A percentile compares a stretch with the other conserved stretches of the same genome.
These are phyloP conservation scores for Ginglymostoma cirratum DNA, from an alignment of 2,113 vertebrate genomes.

Conservation along the genomic window DNA sequence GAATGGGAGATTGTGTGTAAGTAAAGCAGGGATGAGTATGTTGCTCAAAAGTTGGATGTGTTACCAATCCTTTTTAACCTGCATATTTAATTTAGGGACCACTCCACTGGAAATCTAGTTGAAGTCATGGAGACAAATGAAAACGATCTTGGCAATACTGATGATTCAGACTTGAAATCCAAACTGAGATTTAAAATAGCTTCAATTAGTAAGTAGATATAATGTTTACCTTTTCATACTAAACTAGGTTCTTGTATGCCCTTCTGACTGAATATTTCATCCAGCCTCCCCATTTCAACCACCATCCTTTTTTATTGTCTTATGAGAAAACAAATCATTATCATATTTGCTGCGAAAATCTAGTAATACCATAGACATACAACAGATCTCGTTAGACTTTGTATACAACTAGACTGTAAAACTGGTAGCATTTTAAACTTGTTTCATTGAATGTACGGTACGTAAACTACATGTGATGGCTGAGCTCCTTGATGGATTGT, in stretches of 20 bases:
- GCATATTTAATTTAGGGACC: conserved; percentile 54
- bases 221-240: neutral
- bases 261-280: neutral
- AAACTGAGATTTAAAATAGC: conserved; percentile 77
- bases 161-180: conserved; percentile 46
- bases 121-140: conserved; percentile 65
- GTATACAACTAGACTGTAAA: neutral
- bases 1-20: conserved; percentile 74
- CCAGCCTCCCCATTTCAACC: neutral
- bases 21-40: conserved; percentile 41
- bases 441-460: neutral
- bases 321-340: neutral
- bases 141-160: conserved; percentile 46
- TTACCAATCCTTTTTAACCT: neutral
- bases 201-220: conserved; percentile 71
- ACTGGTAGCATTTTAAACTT: neutral
- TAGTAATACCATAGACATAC: neutral
- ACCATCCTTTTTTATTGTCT: neutral
- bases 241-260: neutral
- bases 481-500: neutral
- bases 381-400: neutral
- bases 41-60: neutral
- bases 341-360: neutral
- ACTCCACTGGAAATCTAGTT: conserved; percentile 59
- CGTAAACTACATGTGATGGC: neutral